Evolutionary conservation across 2,113 vertebrate genomes (phyloP), one percentile per base, ranked within the genome.

Genomic region (Aepyceros melampus): DNA sequence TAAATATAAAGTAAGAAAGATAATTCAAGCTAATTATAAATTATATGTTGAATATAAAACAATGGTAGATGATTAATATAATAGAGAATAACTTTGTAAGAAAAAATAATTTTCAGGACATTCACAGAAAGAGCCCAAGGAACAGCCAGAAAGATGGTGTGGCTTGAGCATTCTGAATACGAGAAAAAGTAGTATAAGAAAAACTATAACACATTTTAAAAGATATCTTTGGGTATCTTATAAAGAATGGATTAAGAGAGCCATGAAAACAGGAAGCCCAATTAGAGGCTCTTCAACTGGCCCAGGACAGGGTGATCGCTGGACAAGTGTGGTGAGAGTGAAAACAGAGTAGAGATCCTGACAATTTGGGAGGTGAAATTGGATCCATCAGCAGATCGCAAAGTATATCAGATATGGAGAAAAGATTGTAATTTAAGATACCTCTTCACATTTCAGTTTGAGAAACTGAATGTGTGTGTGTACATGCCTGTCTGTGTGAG

Each of bases 261-360:
- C 2, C 1, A 21, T 45, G 15, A 93, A 91, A 47, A 11, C 3
- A 33, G 4, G 2, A 14, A 79, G 17, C 43, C 3, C 1, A 45
- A 7, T 51, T 49, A 40, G 17, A 83, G 8, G 12, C 9, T 23
- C 21, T 58, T 33, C 62, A 31, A 27, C 33, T 36, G 11, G 5
- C 4, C 15, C 3, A 25, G 15, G 29, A 17, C 3, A 15, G 6
- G 2, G 4, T 29, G 3, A 5, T 88, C 9, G 62, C 55, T 7
- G 55, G 7, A 47, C 15, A 51, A 33, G 5, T 81, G 17, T 23
- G 2, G 2, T 15, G 25, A 47, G 45, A 40, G 19, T 45, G 27
- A n/a, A 64, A 74, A 43, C 25, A 43, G 3, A 53, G 45, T 21
- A 43, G 53, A 58, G 16, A 58, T 16, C 3, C 3, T 21, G 25